Base-by-base conservation (phyloP, 2,888 invertebrate genomes). In the Theretra japonica region DNA sequence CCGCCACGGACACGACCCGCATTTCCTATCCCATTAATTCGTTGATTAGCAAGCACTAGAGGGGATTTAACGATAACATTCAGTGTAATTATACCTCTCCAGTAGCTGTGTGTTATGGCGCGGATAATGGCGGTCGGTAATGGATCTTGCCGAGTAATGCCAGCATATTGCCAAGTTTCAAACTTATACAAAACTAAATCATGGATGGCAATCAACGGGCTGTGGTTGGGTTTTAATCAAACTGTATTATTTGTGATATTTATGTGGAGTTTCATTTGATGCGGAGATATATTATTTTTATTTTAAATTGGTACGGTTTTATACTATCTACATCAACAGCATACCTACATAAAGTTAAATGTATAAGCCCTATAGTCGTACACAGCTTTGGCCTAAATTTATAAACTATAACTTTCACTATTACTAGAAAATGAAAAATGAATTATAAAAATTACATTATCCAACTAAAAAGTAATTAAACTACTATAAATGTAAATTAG, bases 11-110 rank as follows among this genome's bases (percentile, higher is more conserved):
- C 75, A 76, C 74, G 72, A 74, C 80, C 82, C 82, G 83, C 81
- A 84, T 83, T 81, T 80, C 82, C 83, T 81, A 83, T 75, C 79
- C 86, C 87, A 86, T 89, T 86, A 89, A 84, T 80, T 81, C 82
- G 85, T 90, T 90, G 89, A 90, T 91, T 91, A 91, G 88, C 78
- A 83, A 83, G 82, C 86, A 85, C 87, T 85, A 82, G 77, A 82
- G 83, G 84, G 83, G 79, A 81, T 86, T 90, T 91, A 88, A 91
- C 88, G 90, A 88, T 88, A 86, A 86, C 89, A 89, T 85, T 85
- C 85, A 83, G 86, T 81, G 86, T 90, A 90, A 91, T 91, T 91
- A 89, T 86, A 86, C 85, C 80, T 82, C 82, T 79, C 80, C 80
- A 78, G 79, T 78, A 78, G 77, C 82, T 79, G 77, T 77, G 75